Evolutionary conservation across 2,797 vertebrate genomes (phyloP), one percentile per base, ranked within the genome.

Genomic region (Girardinus metallicus): DNA sequence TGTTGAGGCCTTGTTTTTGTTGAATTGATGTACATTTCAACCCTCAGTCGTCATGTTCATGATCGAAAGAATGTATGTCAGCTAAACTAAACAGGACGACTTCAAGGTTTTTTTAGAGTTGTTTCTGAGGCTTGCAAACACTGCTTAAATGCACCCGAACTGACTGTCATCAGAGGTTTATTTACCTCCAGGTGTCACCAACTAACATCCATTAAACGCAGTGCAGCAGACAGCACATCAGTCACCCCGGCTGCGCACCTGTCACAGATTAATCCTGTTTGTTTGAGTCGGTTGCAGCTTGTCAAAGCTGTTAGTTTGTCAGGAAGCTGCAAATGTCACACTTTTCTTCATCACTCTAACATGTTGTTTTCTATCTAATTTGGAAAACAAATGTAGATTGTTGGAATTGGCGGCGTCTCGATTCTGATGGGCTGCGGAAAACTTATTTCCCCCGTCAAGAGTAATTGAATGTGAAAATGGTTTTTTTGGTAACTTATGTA

Each of bases 141-240:
- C 15, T 1, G 18, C 75, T 83, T 43, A 71, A 75, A 72, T 73
- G 43, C 5, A 12, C 8, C 7, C 12, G 2, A 44, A 47, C 64
- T n/a, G 64, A 79, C 77, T 66, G 64, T 79, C 80, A 44, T 76
- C 21, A 7, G 76, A 70, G 23, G 60, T 68, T 57, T 70, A n/a
- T 86, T 78, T 75, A 26, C 31, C 79, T 72, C 79, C 64, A 79
- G 70, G n/a, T 84, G 71, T 81, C 80, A 39, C 31, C 8, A 5
- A 73, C 81, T 53, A 49, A 77, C 64, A 71, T 74, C n/a, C 66
- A 79, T 57, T 84, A 62, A 81, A 41, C 21, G 46, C 60, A 55
- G 36, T 18, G 64, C 74, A 76, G 43, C 62, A 80, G 64, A 34
- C 34, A 77, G 31, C 71, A 51, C 72, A 75, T 80, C 80, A 78